Conservation (phyloP, 2,797 vertebrate species). For the Apogon hyalosoma region DNA sequence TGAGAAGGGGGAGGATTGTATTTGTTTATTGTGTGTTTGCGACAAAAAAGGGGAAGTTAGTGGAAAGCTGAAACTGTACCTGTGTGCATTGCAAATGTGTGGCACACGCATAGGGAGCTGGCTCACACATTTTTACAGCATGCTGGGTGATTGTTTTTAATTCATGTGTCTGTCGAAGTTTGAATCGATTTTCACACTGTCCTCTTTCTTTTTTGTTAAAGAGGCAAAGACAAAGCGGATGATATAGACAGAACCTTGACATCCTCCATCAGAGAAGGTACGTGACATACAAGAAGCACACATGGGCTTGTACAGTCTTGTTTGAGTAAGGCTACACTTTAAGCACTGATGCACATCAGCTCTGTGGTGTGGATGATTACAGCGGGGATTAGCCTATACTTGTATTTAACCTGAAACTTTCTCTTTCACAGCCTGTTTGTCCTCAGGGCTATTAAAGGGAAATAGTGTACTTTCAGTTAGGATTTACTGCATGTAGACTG, state of each 20-base stretch:
- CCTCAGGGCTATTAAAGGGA: neutral
- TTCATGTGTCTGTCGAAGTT: neutral
- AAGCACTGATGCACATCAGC: slow-evolving; percentile 39
- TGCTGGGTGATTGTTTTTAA: slow-evolving; percentile 3
- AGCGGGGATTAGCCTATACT: slow-evolving; percentile 57
- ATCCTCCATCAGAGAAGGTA: slow-evolving; percentile 81
- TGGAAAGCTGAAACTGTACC: slow-evolving; percentile 32
- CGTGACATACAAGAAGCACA: neutral
- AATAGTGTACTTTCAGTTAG: neutral
- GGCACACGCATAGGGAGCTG: too few species aligned
- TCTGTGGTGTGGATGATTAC: slow-evolving; percentile 43
- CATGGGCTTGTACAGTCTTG: slow-evolving; percentile 29
- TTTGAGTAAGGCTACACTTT: slow-evolving; percentile 23
- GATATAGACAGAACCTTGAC: slow-evolving; percentile 68
- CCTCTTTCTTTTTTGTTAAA: slow-evolving; percentile 54
- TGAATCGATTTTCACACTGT: neutral
- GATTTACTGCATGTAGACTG: neutral
- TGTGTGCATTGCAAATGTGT: neutral
- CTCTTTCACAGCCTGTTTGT: slow-evolving; percentile 14
- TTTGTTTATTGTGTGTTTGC: slow-evolving; percentile 35
- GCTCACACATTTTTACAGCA: neutral
- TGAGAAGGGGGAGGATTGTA: neutral
- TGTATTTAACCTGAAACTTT: slow-evolving; percentile 45
- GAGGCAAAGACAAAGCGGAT: slow-evolving; percentile 72
- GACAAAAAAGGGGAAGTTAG: slow-evolving; percentile 35